Conservation (phyloP, 2,888 invertebrate species). For the Asteroscopus sphinx region DNA sequence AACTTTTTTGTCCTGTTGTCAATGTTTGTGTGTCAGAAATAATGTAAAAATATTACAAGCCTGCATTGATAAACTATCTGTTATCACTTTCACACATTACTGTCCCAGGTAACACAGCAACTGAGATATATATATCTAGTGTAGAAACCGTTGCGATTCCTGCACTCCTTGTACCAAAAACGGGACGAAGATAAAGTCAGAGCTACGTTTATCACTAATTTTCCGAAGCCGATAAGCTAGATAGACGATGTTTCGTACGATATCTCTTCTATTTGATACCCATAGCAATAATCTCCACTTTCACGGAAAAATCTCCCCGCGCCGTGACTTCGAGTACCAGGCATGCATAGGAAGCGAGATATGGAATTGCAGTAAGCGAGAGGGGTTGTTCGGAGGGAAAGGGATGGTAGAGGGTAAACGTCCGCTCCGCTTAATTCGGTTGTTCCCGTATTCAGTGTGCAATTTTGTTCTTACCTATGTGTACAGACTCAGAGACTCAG, state of each 20-base stretch:
- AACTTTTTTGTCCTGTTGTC: too few species aligned
- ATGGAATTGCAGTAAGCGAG: conserved; percentile 35
- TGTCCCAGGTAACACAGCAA: neutral
- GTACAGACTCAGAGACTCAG: too few species aligned
- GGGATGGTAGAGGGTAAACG: conserved; percentile 37
- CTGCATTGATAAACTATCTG: conserved; percentile 44
- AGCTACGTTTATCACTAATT: conserved; percentile 36
- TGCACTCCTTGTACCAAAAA: conserved; percentile 49
- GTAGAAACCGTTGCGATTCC: conserved; percentile 11
- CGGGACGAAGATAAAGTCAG: conserved; percentile 46
- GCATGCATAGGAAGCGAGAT: conserved; percentile 54
- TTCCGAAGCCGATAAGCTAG: neutral
- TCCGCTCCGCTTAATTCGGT: conserved; percentile 46
- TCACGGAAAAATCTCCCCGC: conserved; percentile 80
- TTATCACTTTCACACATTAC: conserved; percentile 50
- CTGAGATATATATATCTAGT: neutral
- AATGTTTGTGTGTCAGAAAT: too few species aligned
- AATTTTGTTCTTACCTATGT: conserved; percentile 36
- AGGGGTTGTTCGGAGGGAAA: conserved; percentile 25
- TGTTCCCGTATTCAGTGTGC: conserved; percentile 31
- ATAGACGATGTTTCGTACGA: conserved; percentile 13
- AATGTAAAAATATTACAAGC: too few species aligned
- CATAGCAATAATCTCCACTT: conserved; percentile 57
- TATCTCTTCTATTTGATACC: conserved; percentile 33
- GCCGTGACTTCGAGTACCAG: conserved; percentile 71